Evolutionary conservation across 2,888 invertebrate genomes (phyloP).

Genomic region (Pycnomerus fuliginosus): DNA sequence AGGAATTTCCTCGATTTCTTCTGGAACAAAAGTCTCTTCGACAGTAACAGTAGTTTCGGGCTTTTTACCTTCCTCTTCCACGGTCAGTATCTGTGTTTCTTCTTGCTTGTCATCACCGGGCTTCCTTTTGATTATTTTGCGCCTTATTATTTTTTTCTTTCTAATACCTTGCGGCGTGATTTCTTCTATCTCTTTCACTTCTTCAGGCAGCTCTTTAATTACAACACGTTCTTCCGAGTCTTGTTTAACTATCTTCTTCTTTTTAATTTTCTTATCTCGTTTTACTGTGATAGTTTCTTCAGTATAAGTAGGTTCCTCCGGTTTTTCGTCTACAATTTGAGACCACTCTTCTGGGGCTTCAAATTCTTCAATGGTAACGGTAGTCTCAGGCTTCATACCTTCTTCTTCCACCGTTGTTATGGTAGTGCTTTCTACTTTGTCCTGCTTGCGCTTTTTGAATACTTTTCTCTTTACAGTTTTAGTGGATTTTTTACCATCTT

Average conservation of each 20-base stretch:
- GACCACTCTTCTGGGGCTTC: constrained; percentile 16
- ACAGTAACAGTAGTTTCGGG: constrained; percentile 47
- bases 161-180: constrained; percentile 39
- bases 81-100: constrained; percentile 52
- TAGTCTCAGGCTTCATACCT: constrained; percentile 51
- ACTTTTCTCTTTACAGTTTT: constrained; percentile 39
- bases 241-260: no score
- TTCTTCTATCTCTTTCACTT: constrained; percentile 41
- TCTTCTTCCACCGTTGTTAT: constrained; percentile 54
- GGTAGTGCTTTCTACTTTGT: constrained; percentile 50
- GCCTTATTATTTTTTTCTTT: constrained; percentile 38
- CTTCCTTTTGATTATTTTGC: constrained; percentile 50
- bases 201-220: constrained; percentile 49
- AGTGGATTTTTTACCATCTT: constrained; percentile 50
- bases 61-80: constrained; percentile 50
- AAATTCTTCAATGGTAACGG: constrained; percentile 45
- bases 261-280: no score
- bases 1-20: constrained; percentile 9
- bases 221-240: no score
- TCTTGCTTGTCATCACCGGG: constrained; percentile 52
- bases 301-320: constrained; percentile 8
- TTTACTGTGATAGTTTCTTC: no score
- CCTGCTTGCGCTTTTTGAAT: constrained; percentile 40
- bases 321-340: constrained; percentile 22
- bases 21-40: constrained; percentile 29